phyloP scores from a whole-genome alignment of 2,113 vertebrate genomes.

The Eulemur rufifrons region DNA sequence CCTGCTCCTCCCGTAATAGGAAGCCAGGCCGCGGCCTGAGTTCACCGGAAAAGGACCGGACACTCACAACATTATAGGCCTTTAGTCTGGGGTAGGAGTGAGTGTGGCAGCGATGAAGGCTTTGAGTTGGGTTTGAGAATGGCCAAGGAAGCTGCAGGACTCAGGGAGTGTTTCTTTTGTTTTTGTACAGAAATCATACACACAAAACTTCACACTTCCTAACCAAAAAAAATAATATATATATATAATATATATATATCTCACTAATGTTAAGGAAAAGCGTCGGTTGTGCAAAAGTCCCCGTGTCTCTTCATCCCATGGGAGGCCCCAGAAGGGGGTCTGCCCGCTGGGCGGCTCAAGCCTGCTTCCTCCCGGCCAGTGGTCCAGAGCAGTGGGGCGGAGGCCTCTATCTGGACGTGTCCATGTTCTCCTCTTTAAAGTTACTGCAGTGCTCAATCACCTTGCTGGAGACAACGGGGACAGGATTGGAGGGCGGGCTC shows the following conservation, averaged over 20 bases:
- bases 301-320: conserved; percentile 80
- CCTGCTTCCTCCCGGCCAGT: conserved; percentile 71
- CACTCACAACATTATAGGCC: conserved; percentile 56
- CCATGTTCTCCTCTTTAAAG: conserved; percentile 98
- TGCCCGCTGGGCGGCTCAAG: conserved; percentile 75
- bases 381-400: conserved; percentile 22
- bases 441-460: conserved; percentile 96
- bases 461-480: conserved; percentile 87
- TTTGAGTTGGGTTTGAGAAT: conserved; percentile 66
- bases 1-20: conserved; percentile 69
- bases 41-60: conserved; percentile 41
- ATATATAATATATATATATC: conserved; percentile 81
- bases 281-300: conserved; percentile 88
- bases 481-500: conserved; percentile 55
- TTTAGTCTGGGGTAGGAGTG: conserved; percentile 21
- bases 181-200: conserved; percentile 87
- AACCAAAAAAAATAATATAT: conserved; percentile 79
- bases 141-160: conserved; percentile 75
- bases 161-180: conserved; percentile 69
- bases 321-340: conserved; percentile 77
- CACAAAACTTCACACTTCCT: conserved; percentile 86
- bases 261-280: conserved; percentile 86
- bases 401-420: conserved; percentile 93
- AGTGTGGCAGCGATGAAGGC: conserved; percentile 70
- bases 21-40: conserved; percentile 49